A percentile compares a stretch with the other conserved stretches of the same genome.
Conservation (phyloP, 1,140 invertebrate genomes). For the Eriocheir sinensis region DNA sequence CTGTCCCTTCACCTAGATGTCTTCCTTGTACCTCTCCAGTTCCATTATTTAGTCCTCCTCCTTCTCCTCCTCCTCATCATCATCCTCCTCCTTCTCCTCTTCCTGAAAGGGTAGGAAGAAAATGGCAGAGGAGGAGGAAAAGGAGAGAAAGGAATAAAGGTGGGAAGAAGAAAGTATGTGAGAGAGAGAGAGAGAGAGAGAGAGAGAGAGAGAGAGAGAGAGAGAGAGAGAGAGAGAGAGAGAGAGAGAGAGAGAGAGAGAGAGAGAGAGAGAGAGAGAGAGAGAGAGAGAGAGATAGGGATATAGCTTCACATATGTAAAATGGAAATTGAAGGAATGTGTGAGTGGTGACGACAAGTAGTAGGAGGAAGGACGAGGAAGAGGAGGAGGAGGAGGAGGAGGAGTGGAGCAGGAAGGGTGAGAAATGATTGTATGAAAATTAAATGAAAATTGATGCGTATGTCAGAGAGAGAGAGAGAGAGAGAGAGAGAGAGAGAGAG, state of each 20-base stretch:
- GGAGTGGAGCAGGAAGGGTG: not conserved
- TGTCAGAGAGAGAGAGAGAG: slow-evolving; percentile 30
- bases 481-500: slow-evolving; percentile 45
- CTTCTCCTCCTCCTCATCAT: too few species aligned
- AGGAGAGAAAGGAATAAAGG: too few species aligned
- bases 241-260: slow-evolving; percentile 52
- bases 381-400: slow-evolving; percentile 14
- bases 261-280: slow-evolving; percentile 54
- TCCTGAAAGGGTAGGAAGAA: not conserved
- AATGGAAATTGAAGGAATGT: not conserved
- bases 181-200: too few species aligned
- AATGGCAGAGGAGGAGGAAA: not conserved
- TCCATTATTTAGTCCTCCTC: too few species aligned
- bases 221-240: slow-evolving; percentile 16
- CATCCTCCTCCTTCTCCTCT: too few species aligned
- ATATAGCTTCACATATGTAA: not conserved
- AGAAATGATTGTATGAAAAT: not conserved
- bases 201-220: too few species aligned
- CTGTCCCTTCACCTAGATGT: too few species aligned
- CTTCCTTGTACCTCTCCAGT: too few species aligned
- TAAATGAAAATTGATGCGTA: not conserved
- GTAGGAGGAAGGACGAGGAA: not conserved
- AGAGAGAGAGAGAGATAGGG: not conserved
- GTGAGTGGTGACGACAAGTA: not conserved
- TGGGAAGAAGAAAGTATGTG: too few species aligned